Evolutionary conservation across 2,797 vertebrate genomes (phyloP), one percentile per base, ranked within the genome.

Genomic region (Bradypus variegatus): DNA sequence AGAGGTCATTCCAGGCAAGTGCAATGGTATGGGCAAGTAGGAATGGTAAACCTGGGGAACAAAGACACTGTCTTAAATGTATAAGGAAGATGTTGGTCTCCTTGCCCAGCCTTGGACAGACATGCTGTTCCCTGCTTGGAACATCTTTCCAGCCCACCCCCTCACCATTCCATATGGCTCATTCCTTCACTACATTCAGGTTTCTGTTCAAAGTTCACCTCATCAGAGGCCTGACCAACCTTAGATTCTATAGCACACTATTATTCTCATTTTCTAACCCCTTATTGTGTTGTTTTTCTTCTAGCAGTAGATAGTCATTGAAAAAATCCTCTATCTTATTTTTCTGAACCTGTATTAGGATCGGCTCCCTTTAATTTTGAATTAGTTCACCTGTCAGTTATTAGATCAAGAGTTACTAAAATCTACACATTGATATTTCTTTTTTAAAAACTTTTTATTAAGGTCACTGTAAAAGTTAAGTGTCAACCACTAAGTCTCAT

Each of bases 401-500:
- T 2, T 65, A 72, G 16, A 88, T 62, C 48, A 70, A 15, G 36
- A 76, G 29, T 80, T 50, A 75, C 23, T 67, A 83, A 93, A 90
- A 36, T n/a, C 29, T 36, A 88, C 11, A 48, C 41, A 76, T 0
- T 60, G 72, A 80, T 7, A 36, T 16, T 77, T 25, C 41, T 11
- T 60, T 78, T 38, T 7, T 65, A 53, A 67, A 48, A 62, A 29
- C 3, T 23, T 12, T 13, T 14, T 27, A 85, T 2, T 64, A 88
- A 93, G 69, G 67, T 90, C 41, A 88, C n/a, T 86, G 45, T 58
- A 41, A 81, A 93, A 78, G 41, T 82, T 90, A 53, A 76, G 62
- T 38, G 29, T 41, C n/a, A 77, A 90, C 45, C 77, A 91, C n/a
- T 62, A 77, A 85, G 62, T 55, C n/a, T 50, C 80, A 7, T 80